Percentiles rank a stretch among this genome's conserved stretches.
phyloP scores from a whole-genome alignment of 2,797 vertebrate genomes.

The Melanotaenia boesemani region DNA sequence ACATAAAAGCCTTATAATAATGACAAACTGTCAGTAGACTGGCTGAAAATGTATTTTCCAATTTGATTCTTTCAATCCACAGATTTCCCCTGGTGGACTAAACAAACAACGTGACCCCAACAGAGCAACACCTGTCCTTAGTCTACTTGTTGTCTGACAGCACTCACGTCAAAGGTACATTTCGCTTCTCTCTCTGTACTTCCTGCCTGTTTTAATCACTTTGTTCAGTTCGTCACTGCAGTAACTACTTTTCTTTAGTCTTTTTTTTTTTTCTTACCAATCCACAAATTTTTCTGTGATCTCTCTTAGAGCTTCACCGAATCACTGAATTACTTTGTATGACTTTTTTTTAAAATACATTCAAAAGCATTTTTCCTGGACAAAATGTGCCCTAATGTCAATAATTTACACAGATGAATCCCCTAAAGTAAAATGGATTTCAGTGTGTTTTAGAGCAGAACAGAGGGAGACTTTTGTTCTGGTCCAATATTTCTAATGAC shows the following conservation, averaged over 20 bases:
- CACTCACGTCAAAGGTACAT: constrained; percentile 79
- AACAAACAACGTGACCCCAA: constrained; percentile 62
- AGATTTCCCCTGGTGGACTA: constrained; percentile 66
- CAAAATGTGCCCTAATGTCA: constrained; percentile 60
- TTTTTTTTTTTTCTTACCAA: constrained; percentile 52
- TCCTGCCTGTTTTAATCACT: constrained; percentile 71
- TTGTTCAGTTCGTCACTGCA: constrained; percentile 67
- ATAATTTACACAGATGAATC: constrained; percentile 56
- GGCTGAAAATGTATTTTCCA: constrained; percentile 35
- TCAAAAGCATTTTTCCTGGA: constrained; percentile 36
- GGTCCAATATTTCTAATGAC: constrained; percentile 40
- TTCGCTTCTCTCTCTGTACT: constrained; percentile 42
- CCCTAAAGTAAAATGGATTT: constrained; percentile 36
- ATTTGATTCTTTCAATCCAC: constrained; percentile 35
- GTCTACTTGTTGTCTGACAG: constrained; percentile 70
- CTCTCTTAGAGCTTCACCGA: constrained; percentile 44
- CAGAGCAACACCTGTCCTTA: constrained; percentile 55
- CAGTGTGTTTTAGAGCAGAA: constrained; percentile 29
- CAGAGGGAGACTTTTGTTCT: constrained; percentile 32
- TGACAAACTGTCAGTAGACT: constrained; percentile 25
- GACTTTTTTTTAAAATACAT: constrained; percentile 55
- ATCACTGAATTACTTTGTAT: constrained; percentile 46
- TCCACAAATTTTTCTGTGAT: constrained; percentile 57
- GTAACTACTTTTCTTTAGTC: constrained; percentile 65
- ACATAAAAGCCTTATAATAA: constrained; percentile 30